Base-by-base conservation (phyloP, 2,888 invertebrate genomes). In the Hybos culiciformis region DNA sequence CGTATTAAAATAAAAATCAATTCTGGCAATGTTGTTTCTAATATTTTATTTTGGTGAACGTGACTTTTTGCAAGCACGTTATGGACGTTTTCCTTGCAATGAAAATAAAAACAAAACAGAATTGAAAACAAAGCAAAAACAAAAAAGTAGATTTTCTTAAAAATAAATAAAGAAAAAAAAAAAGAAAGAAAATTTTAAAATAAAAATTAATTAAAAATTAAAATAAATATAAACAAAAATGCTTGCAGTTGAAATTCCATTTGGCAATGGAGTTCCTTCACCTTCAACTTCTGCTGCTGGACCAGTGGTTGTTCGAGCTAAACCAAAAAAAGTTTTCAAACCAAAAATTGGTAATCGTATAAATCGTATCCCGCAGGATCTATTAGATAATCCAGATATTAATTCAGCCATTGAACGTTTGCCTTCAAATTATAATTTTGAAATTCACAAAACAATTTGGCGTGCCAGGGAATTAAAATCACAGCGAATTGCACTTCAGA, bases 381-480 rank as follows among this genome's bases (percentile, higher is more conserved):
- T 92, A 39, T 62, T 84, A 18, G 77, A 86, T 53, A 78, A 91
- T 67, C 74, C 78, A 14, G 58, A 78, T 50, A 61, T 92, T 20
- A 79, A 82, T 56, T 70, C 74, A 57, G 83, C 84, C 1, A 78
- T 84, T 46, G 73, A 77, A 55, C 70, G 72, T 31, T 70, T 98
- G 41, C 98, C 98, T 3, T 66, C 75, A 24, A 99, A 98, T 69
- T 98, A 98, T 60, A 96, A 93, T 63, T 98, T 99, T 65, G 98
- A 98, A 75, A 78, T 99, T 51, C 86, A 86, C 46, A 98, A 98
- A 66, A 96, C 96, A 0, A 82, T 98, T 63, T 97, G 97, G 97
- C 79, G 92, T 59, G 90, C 96, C 56, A 72, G 79, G 51, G 82
- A 87, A 58, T 67, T 78, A n/a, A 75, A 77, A 52, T 80, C 88